A percentile compares a stretch with the other conserved stretches of the same genome.
Evolutionary conservation across 2,888 invertebrate species (phyloP).

Genomic region (Trissoscelio sp.): DNA sequence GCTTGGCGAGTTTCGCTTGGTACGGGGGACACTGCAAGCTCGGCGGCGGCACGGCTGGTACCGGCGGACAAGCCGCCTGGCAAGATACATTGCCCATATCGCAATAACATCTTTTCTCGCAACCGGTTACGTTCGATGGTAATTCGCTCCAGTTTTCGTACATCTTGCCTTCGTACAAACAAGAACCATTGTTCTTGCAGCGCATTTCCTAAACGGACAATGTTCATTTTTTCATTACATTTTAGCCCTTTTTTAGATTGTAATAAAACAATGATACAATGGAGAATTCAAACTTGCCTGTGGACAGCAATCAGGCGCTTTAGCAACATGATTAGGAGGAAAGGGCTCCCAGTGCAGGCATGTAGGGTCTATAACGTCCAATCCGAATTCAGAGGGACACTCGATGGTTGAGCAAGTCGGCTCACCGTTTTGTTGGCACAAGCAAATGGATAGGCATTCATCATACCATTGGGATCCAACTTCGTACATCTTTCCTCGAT

Average conservation of each 20-base stretch:
- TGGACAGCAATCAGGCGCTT: constrained; percentile 92
- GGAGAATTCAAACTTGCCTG: constrained; percentile 72
- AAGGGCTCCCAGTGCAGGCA: constrained; percentile 94
- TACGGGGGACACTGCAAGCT: constrained; percentile 89
- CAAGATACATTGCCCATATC: constrained; percentile 95
- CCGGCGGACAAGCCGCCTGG: constrained; percentile 91
- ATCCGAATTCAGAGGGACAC: constrained; percentile 92
- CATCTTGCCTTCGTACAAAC: constrained; percentile 88
- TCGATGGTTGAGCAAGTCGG: constrained; percentile 91
- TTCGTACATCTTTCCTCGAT: constrained; percentile 83
- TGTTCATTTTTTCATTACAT: not conserved
- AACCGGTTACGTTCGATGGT: constrained; percentile 91
- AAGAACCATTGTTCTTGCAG: constrained; percentile 93
- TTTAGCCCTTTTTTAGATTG: too few species aligned
- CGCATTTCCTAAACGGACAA: constrained; percentile 86
- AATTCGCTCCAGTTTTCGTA: constrained; percentile 91
- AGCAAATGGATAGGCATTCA: constrained; percentile 91
- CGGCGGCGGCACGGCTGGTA: constrained; percentile 90
- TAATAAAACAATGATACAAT: not conserved
- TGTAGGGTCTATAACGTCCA: constrained; percentile 93
- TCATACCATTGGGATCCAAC: constrained; percentile 86
- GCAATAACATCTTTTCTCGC: constrained; percentile 93
- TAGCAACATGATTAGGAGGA: constrained; percentile 88
- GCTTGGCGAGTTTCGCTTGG: constrained; percentile 87
- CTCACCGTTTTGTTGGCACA: constrained; percentile 88